phyloP scores from a whole-genome alignment of 2,797 vertebrate genomes.

The Philypnodon macrostomus region DNA sequence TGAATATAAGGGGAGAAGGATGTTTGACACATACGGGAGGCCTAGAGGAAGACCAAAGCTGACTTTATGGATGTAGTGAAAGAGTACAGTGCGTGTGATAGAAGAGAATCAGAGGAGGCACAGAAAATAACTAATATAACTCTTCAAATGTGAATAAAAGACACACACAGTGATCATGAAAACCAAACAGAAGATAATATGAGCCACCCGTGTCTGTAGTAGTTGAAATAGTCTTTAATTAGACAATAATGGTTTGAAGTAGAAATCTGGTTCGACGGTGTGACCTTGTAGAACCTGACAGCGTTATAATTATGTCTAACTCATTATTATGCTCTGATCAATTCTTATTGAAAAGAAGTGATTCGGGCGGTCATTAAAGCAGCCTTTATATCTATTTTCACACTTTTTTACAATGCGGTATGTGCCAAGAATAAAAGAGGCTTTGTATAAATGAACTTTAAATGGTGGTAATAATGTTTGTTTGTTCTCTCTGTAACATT shows the following conservation, averaged over 20 bases:
- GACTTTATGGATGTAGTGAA: too few species aligned
- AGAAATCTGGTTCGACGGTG: slow-evolving; percentile 39
- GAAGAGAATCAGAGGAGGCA: too few species aligned
- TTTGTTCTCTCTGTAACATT: neutral
- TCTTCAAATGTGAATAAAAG: too few species aligned
- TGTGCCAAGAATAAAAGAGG: neutral
- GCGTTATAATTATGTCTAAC: slow-evolving; percentile 42
- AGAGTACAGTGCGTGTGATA: too few species aligned
- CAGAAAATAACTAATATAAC: too few species aligned
- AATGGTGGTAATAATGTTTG: too few species aligned
- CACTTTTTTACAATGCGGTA: slow-evolving; percentile 3
- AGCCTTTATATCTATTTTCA: slow-evolving; percentile 21
- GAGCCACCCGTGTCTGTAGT: too few species aligned
- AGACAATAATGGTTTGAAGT: slow-evolving; percentile 45
- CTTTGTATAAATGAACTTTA: slow-evolving; percentile 3
- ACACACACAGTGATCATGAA: too few species aligned
- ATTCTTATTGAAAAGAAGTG: slow-evolving; percentile 44
- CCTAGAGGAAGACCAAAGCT: too few species aligned
- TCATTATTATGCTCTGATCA: slow-evolving; percentile 56
- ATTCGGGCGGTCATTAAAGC: slow-evolving; percentile 49
- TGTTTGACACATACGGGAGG: too few species aligned
- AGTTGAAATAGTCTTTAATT: slow-evolving; percentile 30
- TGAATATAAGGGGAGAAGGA: too few species aligned
- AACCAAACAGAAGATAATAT: too few species aligned
- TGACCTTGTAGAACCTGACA: slow-evolving; percentile 33